Percentiles rank a stretch among this genome's conserved stretches.
Conservation (phyloP, 2,113 vertebrate species). For the Callionymus lyra region DNA sequence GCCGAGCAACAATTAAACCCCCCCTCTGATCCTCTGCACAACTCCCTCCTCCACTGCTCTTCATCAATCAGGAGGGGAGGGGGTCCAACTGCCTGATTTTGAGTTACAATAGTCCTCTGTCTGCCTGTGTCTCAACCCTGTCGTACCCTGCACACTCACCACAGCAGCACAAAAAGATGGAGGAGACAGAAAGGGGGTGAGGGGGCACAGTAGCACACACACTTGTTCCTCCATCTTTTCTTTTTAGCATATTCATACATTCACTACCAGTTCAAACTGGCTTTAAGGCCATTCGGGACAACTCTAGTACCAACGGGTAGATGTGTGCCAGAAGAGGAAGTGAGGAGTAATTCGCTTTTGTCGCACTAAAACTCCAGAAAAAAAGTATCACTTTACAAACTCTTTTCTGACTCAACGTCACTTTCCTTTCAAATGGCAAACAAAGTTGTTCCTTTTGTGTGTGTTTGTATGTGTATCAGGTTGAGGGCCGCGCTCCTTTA, state of each 20-base stretch:
- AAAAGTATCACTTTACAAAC: constrained; percentile 49
- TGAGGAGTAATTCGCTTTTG: not conserved
- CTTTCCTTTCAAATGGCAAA: constrained; percentile 47
- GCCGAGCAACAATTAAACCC: constrained; percentile 61
- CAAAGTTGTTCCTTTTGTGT: constrained; percentile 52
- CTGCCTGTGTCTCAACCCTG: constrained; percentile 48
- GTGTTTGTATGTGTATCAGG: constrained; percentile 41
- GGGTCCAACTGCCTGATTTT: constrained; percentile 51
- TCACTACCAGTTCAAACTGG: constrained; percentile 59
- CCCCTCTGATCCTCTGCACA: constrained; percentile 24
- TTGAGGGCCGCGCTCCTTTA: constrained; percentile 43
- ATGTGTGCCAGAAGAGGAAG: not conserved
- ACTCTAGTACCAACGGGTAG: constrained; percentile 34
- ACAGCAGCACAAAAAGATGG: constrained; percentile 41
- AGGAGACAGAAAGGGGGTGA: constrained; percentile 25
- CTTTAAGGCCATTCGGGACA: constrained; percentile 28
- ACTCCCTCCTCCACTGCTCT: constrained; percentile 35
- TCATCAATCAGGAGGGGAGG: constrained; percentile 52
- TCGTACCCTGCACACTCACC: constrained; percentile 51
- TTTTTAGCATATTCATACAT: constrained; percentile 43
- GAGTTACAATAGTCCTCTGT: constrained; percentile 67
- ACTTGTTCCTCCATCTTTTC: constrained; percentile 30
- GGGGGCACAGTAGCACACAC: constrained; percentile 42
- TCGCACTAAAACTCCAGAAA: constrained; percentile 33
- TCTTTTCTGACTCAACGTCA: constrained; percentile 39